phyloP scores from a whole-genome alignment of 1,140 invertebrate genomes.

The Holotrichia oblita region DNA sequence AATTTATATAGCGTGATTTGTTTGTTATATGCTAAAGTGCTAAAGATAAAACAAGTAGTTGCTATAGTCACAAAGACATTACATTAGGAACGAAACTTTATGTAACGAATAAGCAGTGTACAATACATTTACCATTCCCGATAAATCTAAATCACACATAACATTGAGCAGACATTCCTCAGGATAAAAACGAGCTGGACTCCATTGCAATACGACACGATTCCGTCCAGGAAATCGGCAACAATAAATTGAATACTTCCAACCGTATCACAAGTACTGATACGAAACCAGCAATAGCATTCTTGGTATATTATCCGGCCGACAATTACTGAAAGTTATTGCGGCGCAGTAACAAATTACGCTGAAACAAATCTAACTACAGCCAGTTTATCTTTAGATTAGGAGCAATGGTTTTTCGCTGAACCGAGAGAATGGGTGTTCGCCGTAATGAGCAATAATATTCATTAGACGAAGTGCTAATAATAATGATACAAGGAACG shows the following conservation, averaged over 20 bases:
- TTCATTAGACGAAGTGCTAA: not conserved
- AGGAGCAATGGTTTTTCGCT: not conserved
- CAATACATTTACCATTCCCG: not conserved
- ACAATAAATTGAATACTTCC: not conserved
- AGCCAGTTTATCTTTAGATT: not conserved
- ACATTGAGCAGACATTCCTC: not conserved
- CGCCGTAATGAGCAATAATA: not conserved
- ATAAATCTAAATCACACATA: conserved; percentile 2
- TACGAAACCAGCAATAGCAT: not conserved
- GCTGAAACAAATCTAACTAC: not conserved
- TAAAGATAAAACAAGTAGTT: too few relatives aligned
- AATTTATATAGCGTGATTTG: too few relatives aligned
- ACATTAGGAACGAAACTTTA: too few relatives aligned
- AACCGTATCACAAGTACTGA: not conserved
- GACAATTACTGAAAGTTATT: not conserved
- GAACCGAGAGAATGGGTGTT: not conserved
- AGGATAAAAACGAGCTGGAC: not conserved
- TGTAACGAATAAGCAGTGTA: too few relatives aligned
- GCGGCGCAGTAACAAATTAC: not conserved
- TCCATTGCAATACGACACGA: not conserved
- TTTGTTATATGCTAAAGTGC: too few relatives aligned
- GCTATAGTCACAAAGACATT: too few relatives aligned
- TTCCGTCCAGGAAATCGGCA: not conserved
- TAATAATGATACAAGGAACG: not conserved
- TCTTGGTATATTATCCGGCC: not conserved